Evolutionary conservation across 1,140 invertebrate genomes (phyloP).

Genomic region (Diorhabda sublineata): DNA sequence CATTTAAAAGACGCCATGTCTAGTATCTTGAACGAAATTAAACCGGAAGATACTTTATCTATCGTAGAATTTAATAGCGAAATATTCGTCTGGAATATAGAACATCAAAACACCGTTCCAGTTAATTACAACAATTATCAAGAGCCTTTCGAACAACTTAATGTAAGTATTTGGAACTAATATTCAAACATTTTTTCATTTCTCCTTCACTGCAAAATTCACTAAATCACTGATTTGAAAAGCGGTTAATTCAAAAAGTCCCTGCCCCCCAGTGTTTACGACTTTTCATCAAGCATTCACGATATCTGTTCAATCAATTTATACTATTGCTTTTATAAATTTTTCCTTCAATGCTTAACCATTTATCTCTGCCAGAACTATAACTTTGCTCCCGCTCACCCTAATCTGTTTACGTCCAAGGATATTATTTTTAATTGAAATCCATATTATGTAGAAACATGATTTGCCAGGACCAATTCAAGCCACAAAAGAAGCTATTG

Average conservation of each 20-base stretch:
- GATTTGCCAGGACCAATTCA: not conserved
- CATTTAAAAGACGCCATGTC: slow-evolving; percentile 66
- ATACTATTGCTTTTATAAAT: not conserved
- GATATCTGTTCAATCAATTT: not conserved
- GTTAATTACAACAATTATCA: not conserved
- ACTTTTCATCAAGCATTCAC: not conserved
- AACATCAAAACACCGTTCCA: slow-evolving; percentile 8
- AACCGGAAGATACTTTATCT: slow-evolving; percentile 61
- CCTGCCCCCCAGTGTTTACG: too few relatives aligned
- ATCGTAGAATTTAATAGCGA: slow-evolving; percentile 59
- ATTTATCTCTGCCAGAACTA: not conserved
- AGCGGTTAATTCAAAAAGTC: too few relatives aligned
- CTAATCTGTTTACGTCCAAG: too few relatives aligned
- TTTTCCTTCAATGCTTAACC: not conserved
- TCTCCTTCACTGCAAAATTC: too few relatives aligned
- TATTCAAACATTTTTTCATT: too few relatives aligned
- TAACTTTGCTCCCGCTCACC: not conserved
- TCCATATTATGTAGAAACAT: slow-evolving; percentile 2
- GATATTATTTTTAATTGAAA: too few relatives aligned
- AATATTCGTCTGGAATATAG: slow-evolving; percentile 40
- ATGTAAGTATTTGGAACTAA: not conserved
- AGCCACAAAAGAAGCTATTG: slow-evolving; percentile 46
- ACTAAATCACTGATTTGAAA: too few relatives aligned
- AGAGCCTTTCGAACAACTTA: slow-evolving; percentile 8
- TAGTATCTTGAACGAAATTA: slow-evolving; percentile 59